Evolutionary conservation across 2,113 vertebrate genomes (phyloP).

Genomic region (Varanus komodoensis): DNA sequence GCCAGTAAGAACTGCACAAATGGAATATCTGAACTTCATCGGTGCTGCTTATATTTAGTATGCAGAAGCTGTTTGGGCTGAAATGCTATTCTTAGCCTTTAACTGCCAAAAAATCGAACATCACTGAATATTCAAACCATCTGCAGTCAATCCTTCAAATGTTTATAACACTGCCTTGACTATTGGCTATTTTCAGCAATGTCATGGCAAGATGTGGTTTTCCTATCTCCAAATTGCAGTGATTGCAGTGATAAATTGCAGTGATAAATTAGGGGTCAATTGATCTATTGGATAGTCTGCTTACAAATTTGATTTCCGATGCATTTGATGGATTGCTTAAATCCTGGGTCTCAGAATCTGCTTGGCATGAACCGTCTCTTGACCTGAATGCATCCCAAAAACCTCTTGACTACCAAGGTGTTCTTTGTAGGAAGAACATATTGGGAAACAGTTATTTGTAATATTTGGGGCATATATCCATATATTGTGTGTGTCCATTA

Average conservation of each 20-base stretch:
- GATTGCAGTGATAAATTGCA: not conserved
- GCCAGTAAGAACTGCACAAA: constrained; percentile 10
- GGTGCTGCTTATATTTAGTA: not conserved
- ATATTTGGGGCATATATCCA: not conserved
- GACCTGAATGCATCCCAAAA: not conserved
- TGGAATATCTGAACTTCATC: constrained; percentile 1
- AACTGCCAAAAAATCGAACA: constrained; percentile 12
- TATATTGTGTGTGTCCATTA: no score
- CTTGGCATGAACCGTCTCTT: not conserved
- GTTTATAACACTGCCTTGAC: not conserved
- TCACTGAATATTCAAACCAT: constrained; percentile 29
- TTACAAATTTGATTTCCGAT: not conserved
- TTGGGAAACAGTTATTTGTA: no score
- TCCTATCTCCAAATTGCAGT: not conserved
- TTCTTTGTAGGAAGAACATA: not conserved
- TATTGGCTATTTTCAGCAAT: not conserved
- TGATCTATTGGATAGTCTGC: not conserved
- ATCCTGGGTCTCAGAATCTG: not conserved
- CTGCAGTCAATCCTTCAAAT: constrained; percentile 2
- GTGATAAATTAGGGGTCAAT: not conserved
- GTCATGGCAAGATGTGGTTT: not conserved
- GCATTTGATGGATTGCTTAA: not conserved
- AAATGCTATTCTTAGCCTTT: constrained; percentile 32
- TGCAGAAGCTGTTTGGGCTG: constrained; percentile 8
- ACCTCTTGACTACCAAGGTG: not conserved